Evolutionary conservation across 2,797 vertebrate species (phyloP), one percentile per base, ranked within the genome.

Genomic region (Mus minutoides): DNA sequence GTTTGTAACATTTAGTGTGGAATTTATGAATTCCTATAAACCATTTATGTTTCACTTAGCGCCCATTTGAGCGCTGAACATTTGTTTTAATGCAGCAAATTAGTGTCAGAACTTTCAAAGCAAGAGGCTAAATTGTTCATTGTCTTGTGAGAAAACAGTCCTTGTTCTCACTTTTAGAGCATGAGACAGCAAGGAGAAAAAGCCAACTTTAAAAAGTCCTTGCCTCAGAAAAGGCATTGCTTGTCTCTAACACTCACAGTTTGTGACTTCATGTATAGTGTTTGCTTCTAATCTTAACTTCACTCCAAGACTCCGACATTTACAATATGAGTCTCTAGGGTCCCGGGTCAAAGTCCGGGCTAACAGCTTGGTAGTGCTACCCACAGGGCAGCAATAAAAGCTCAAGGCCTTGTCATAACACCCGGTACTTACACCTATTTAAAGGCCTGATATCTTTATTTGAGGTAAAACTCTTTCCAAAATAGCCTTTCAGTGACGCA

Each of bases 11-110:
- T 88, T 94, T 92, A 91, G 92, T 93, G 52, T 92, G 78, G 19
- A 96, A 95, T 95, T 97, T 97, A 94, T 95, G 62, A 92, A 95
- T 96, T 86, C 64, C 43, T 88, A 88, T 90, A 95, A 96, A 89
- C 49, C 71, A 78, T 58, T 96, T 62, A 79, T 88, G 88, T 95
- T 96, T 97, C 46, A 76, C 84, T 96, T 95, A 94, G 60, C 62
- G 90, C 49, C 92, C 76, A 92, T 95, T 94, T 90, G 86, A 94
- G 69, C 75, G 89, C 43, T 56, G 84, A 94, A 94, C 60, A 86
- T 95, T 96, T 92, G 88, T 97, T 96, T 90, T 85, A 96, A 95
- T 69, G 46, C 14, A 92, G 43, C 52, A 87, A 80, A 78, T 95
- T 91, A 90, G 73, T 93, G 78, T 95, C 91, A 95, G 67, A 80